phyloP scores from a whole-genome alignment of 2,888 invertebrate species.

The Chloroclystis v-ata region DNA sequence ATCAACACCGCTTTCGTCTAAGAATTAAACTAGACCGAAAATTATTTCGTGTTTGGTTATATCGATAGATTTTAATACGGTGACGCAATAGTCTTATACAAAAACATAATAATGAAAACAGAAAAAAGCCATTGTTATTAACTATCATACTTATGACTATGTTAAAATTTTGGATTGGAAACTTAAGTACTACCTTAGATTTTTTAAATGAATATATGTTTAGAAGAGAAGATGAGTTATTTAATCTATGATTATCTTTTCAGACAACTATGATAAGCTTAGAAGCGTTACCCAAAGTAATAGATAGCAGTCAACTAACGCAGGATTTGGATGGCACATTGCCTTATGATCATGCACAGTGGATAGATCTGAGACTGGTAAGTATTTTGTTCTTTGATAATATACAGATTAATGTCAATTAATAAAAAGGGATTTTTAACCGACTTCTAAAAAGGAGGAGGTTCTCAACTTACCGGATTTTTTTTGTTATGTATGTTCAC shows the following conservation, averaged over 20 bases:
- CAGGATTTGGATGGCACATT: constrained; percentile 95
- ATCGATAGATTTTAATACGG: neutral
- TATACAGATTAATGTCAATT: neutral
- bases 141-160: too few species aligned
- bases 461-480: too few species aligned
- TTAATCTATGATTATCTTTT: constrained; percentile 37
- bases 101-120: too few species aligned
- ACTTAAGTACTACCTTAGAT: too few species aligned
- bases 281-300: constrained; percentile 94
- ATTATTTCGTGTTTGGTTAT: neutral
- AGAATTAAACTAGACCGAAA: neutral
- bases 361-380: constrained; percentile 94
- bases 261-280: constrained; percentile 97
- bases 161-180: too few species aligned
- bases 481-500: too few species aligned
- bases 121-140: too few species aligned
- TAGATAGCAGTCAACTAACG: constrained; percentile 95
- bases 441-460: too few species aligned
- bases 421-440: too few species aligned
- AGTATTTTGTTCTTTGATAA: constrained; percentile 29
- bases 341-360: constrained; percentile 96
- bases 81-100: too few species aligned
- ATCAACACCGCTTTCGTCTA: neutral
- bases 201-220: too few species aligned
- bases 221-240: too few species aligned